phyloP scores from a whole-genome alignment of 2,113 vertebrate species.

The Macaca nemestrina region DNA sequence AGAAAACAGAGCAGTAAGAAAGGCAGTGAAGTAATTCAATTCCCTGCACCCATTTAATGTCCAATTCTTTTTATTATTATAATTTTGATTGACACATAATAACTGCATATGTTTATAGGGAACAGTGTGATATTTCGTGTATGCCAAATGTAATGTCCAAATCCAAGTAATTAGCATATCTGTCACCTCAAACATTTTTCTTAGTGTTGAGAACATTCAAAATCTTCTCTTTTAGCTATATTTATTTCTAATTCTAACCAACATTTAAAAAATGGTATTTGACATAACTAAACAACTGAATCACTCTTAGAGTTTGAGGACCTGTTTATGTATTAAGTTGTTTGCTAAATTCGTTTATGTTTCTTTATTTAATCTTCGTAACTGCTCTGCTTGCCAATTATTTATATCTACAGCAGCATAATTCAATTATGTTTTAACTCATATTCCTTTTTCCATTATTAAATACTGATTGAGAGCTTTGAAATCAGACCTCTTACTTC shows the following conservation, averaged over 20 bases:
- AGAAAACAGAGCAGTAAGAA: not conserved
- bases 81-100: not conserved
- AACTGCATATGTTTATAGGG: not conserved
- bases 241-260: not conserved
- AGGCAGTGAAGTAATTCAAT: not conserved
- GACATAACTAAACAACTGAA: not conserved
- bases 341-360: slow-evolving; percentile 10
- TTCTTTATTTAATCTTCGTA: not conserved
- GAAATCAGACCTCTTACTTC: not conserved
- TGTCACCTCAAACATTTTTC: not conserved
- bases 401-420: not conserved
- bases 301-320: not conserved
- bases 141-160: not conserved
- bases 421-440: not conserved
- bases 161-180: not conserved
- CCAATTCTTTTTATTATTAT: not conserved
- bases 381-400: not conserved
- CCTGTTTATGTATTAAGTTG: not conserved
- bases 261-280: not conserved
- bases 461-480: not conserved
- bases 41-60: not conserved
- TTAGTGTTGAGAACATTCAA: not conserved
- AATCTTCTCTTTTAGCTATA: not conserved
- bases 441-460: not conserved
- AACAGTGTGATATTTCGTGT: not conserved